Conservation (phyloP, 2,797 vertebrate species). For the Argyrosomus regius region DNA sequence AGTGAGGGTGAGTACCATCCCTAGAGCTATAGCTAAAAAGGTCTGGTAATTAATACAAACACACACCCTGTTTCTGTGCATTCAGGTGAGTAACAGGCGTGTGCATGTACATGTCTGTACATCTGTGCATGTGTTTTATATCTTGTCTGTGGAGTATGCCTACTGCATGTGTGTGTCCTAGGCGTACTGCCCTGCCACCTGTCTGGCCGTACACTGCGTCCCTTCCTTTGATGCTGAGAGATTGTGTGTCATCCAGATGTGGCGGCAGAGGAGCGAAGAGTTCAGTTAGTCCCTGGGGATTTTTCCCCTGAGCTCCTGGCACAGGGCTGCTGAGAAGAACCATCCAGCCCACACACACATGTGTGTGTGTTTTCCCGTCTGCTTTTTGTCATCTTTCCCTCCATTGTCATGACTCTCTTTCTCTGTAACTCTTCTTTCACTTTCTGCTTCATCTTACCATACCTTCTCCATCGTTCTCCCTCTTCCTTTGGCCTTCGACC, state of each 20-base stretch:
- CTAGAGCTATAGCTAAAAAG: background rate
- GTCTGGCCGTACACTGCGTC: constrained; percentile 31
- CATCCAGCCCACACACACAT: constrained; percentile 26
- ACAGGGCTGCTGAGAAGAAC: constrained; percentile 29
- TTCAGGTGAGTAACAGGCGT: background rate
- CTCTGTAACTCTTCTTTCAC: background rate
- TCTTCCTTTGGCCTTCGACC: background rate
- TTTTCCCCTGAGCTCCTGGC: constrained; percentile 53
- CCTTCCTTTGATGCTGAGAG: constrained; percentile 63
- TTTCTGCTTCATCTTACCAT: constrained; percentile 9
- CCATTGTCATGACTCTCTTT: background rate
- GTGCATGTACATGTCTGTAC: background rate
- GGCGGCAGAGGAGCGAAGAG: constrained; percentile 60
- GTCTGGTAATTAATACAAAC: background rate
- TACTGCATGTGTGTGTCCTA: constrained; percentile 27
- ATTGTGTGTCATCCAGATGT: constrained; percentile 77
- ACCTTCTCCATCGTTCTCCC: background rate
- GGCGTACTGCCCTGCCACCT: constrained; percentile 43
- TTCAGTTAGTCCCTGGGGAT: constrained; percentile 70
- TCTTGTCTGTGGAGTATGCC: background rate
- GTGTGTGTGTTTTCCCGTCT: constrained; percentile 21
- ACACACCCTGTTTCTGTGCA: background rate
- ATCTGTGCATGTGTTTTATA: constrained; percentile 9
- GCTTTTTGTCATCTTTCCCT: constrained; percentile 8
- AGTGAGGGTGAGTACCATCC: background rate